These are phyloP conservation scores for Coryphaenoides rupestris DNA, from an alignment of 2,113 vertebrate genomes.

Conservation along the genomic window DNA sequence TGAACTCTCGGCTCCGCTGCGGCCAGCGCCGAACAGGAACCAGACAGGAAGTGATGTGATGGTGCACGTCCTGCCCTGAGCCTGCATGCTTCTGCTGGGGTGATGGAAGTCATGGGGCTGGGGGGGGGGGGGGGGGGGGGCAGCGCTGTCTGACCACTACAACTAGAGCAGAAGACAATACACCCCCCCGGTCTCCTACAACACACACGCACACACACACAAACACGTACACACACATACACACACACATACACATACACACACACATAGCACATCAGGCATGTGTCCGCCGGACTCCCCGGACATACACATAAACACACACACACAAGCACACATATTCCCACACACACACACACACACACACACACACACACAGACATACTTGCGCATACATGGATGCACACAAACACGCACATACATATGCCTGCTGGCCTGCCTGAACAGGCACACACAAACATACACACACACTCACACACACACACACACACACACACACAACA, in stretches of 20 bases:
- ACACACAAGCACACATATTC: neutral
- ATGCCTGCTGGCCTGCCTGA: neutral
- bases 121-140: constrained; percentile 3
- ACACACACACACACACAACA: neutral
- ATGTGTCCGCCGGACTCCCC: neutral
- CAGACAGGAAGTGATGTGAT: constrained; percentile 50
- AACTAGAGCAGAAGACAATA: constrained; percentile 71
- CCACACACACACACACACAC: constrained; percentile 11
- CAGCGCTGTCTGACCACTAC: constrained; percentile 45
- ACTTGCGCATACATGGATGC: constrained; percentile 18
- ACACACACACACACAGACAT: constrained; percentile 7
- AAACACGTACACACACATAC: constrained; percentile 25
- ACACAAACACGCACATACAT: constrained; percentile 5
- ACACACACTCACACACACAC: neutral
- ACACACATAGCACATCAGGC: constrained; percentile 7
- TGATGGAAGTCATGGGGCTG: no score
- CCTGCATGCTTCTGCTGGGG: no score
- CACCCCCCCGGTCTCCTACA: constrained; percentile 46
- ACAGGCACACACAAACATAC: neutral
- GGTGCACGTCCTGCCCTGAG: neutral
- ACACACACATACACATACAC: constrained; percentile 5
- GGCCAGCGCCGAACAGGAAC: constrained; percentile 58
- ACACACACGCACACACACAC: constrained; percentile 8
- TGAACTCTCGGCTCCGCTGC: constrained; percentile 28
- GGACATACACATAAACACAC: neutral